A percentile compares a stretch with the other conserved stretches of the same genome.
phyloP scores from a whole-genome alignment of 2,113 vertebrate species.

The Seriola rivoliana region DNA sequence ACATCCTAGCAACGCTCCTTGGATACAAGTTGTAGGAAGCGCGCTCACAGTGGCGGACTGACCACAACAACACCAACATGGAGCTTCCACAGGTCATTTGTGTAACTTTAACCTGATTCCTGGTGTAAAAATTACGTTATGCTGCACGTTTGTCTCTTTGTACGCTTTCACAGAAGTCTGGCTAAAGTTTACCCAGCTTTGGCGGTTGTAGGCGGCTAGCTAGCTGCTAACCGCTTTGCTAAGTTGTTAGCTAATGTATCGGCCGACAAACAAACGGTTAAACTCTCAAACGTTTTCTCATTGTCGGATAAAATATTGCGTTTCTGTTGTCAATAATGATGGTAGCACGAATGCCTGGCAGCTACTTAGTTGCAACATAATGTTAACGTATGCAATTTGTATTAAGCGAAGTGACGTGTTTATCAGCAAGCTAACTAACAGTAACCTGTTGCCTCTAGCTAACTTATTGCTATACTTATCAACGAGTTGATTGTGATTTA shows the following conservation, averaged over 20 bases:
- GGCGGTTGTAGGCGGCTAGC: neutral
- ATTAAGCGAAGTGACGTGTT: neutral
- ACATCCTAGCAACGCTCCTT: slow-evolving; percentile 70
- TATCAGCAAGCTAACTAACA: slow-evolving; percentile 10
- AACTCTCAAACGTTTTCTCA: neutral
- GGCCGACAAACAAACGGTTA: no score
- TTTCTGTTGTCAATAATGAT: neutral
- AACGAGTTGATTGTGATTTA: no score
- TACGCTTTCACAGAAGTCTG: neutral
- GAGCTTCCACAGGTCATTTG: slow-evolving; percentile 55
- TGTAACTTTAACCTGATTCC: neutral
- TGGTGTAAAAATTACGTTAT: neutral
- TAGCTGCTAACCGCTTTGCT: slow-evolving; percentile 29
- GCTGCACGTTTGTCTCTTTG: accelerated
- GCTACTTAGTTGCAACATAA: neutral
- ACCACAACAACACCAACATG: slow-evolving; percentile 63
- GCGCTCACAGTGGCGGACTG: slow-evolving; percentile 53
- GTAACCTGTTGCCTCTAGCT: slow-evolving; percentile 15
- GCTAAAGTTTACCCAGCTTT: neutral
- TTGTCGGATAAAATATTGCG: neutral
- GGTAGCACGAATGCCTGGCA: accelerated
- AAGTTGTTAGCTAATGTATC: neutral
- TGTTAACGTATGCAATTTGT: neutral
- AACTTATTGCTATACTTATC: neutral
- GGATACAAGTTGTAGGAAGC: slow-evolving; percentile 57